A percentile compares a stretch with the other conserved stretches of the same genome.
Evolutionary conservation across 2,797 vertebrate species (phyloP).

Genomic region (Microctenopoma steveboyesi): DNA sequence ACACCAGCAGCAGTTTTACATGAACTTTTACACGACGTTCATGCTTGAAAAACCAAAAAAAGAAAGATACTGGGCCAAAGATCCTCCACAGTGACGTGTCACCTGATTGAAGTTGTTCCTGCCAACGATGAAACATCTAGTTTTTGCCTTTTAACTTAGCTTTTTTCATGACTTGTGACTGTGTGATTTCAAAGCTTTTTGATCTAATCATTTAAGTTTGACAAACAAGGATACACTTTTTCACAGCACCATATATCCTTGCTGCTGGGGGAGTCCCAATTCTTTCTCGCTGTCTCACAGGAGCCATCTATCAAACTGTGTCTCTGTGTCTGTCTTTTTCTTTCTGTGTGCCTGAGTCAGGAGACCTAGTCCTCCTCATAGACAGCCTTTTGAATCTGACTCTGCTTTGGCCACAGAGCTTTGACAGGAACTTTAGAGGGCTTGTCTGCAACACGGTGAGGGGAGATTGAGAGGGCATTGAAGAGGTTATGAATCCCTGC

Average conservation of each 20-base stretch:
- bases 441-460: conserved; percentile 50
- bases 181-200: too few species aligned
- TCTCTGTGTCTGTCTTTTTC: conserved; percentile 39
- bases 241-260: conserved; percentile 24
- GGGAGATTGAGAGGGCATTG: conserved; percentile 67
- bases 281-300: conserved; percentile 51
- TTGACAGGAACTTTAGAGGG: conserved; percentile 68
- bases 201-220: too few species aligned
- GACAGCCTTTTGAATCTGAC: conserved; percentile 42
- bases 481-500: conserved; percentile 64
- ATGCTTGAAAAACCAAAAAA: too few species aligned
- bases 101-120: too few species aligned
- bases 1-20: too few species aligned
- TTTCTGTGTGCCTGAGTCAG: conserved; percentile 35
- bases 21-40: too few species aligned
- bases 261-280: conserved; percentile 52
- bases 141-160: too few species aligned
- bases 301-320: conserved; percentile 56
- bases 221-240: too few species aligned
- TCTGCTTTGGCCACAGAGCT: conserved; percentile 47
- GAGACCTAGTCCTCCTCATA: conserved; percentile 38
- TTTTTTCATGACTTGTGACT: too few species aligned
- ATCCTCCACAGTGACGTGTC: too few species aligned
- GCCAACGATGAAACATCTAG: too few species aligned
- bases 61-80: too few species aligned